Conservation (phyloP, 2,113 vertebrate species). For the Oncorhynchus gorbuscha region DNA sequence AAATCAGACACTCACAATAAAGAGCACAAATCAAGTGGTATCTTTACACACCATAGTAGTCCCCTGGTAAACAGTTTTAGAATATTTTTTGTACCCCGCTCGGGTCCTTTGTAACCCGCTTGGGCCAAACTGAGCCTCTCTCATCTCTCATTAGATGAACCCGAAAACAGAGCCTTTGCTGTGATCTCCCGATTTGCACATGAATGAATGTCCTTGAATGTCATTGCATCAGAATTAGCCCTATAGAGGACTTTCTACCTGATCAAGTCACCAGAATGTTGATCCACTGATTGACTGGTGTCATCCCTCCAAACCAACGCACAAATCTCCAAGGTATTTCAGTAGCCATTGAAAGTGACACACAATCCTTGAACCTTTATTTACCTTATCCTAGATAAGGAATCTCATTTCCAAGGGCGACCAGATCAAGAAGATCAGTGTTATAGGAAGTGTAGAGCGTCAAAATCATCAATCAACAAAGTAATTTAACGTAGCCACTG, state of each 20-base stretch:
- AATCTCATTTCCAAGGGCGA: too few relatives aligned
- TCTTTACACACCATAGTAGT: neutral
- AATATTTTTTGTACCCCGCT: neutral
- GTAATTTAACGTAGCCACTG: too few relatives aligned
- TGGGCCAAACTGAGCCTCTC: neutral
- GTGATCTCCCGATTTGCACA: slow-evolving; percentile 60
- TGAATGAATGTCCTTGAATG: slow-evolving; percentile 66
- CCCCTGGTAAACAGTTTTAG: neutral
- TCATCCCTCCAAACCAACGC: slow-evolving; percentile 42
- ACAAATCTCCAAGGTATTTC: slow-evolving; percentile 23
- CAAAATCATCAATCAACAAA: too few relatives aligned
- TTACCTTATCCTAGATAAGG: neutral
- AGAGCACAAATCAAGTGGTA: neutral
- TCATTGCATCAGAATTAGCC: slow-evolving; percentile 58
- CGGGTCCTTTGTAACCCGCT: neutral
- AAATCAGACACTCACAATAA: neutral
- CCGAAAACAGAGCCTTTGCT: slow-evolving; percentile 44
- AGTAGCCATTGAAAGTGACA: neutral
- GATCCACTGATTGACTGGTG: slow-evolving; percentile 41
- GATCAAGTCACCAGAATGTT: slow-evolving; percentile 9
- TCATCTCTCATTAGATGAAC: slow-evolving; percentile 19
- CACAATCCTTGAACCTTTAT: neutral
- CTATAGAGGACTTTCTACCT: slow-evolving; percentile 53
- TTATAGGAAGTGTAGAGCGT: too few relatives aligned
- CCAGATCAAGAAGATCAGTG: too few relatives aligned